Conservation (phyloP, 2,888 invertebrate genomes). For the Sinhomidia bicolor region DNA sequence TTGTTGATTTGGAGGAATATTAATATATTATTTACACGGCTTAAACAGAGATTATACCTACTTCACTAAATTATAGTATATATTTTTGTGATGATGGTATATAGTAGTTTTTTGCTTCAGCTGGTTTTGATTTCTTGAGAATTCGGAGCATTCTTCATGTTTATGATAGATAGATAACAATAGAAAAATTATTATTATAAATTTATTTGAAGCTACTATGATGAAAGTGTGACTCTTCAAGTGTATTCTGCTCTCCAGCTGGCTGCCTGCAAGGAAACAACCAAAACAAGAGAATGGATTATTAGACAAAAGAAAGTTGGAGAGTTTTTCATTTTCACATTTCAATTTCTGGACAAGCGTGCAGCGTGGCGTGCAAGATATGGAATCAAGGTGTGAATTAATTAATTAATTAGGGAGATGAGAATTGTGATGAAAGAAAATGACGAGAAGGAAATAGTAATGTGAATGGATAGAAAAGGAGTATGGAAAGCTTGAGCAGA, state of each 20-base stretch:
- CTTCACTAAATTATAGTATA: neutral
- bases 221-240: constrained; percentile 84
- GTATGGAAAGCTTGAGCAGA: no score
- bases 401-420: constrained; percentile 59
- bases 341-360: constrained; percentile 39
- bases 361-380: no score
- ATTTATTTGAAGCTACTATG: constrained; percentile 57
- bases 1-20: constrained; percentile 19
- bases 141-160: constrained; percentile 45
- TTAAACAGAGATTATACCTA: constrained; percentile 26
- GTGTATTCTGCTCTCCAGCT: constrained; percentile 96
- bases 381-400: constrained; percentile 62
- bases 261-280: constrained; percentile 88
- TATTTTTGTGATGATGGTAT: constrained; percentile 30
- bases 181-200: constrained; percentile 40
- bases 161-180: constrained; percentile 37
- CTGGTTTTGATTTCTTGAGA: constrained; percentile 3
- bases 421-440: constrained; percentile 44
- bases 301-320: neutral
- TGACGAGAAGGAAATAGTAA: neutral
- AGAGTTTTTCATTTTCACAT: constrained; percentile 34
- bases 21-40: constrained; percentile 14
- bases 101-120: constrained; percentile 3
- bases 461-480: constrained; percentile 3
- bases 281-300: constrained; percentile 18